Base-by-base conservation (phyloP, 2,797 vertebrate genomes). In the Typhlichthys subterraneus region DNA sequence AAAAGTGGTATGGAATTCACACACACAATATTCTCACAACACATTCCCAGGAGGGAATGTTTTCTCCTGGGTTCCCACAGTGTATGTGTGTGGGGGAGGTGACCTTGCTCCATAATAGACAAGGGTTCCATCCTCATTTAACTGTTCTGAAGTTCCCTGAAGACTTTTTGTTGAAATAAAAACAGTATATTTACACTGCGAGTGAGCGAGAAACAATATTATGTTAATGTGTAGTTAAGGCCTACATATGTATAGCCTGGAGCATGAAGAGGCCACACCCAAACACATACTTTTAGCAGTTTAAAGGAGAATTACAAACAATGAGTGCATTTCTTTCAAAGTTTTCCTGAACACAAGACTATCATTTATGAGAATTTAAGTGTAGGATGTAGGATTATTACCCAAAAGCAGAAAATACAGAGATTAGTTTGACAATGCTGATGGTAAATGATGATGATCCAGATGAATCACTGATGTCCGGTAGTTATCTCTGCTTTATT, bases 231-330 rank as follows among this genome's bases (percentile, higher is more conserved):
- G 33, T 38, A 38, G 33, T 38, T 38, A 9, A 38, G 33, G 33
- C 7, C 33, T 38, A 38, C 8, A 6, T 38, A 38, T 38, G 33
- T 38, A 8, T 38, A 6, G 33, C 33, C 33, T 38, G 33, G 8
- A 38, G 33, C 33, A 38, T 38, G 33, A 38, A 38, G 7, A 67
- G 63, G 72, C 67, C 17, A 63, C 1, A 53, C 7, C 11, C n/a
- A n/a, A 59, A 14, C 23, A 46, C 9, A 19, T 50, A 31, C 38
- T 45, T 31, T 80, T 69, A 62, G 14, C 55, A 69, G 51, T 60
- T 77, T 77, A 38, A 72, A 61, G 59, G 33, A 53, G n/a, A 55
- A 57, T 46, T 49, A 53, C 55, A 65, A 69, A 72, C 53, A 78
- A 61, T 14, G 11, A 68, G 47, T 1, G 0, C 3, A 62, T 17